Conservation (phyloP, 2,797 vertebrate species). For the Otus scops region DNA sequence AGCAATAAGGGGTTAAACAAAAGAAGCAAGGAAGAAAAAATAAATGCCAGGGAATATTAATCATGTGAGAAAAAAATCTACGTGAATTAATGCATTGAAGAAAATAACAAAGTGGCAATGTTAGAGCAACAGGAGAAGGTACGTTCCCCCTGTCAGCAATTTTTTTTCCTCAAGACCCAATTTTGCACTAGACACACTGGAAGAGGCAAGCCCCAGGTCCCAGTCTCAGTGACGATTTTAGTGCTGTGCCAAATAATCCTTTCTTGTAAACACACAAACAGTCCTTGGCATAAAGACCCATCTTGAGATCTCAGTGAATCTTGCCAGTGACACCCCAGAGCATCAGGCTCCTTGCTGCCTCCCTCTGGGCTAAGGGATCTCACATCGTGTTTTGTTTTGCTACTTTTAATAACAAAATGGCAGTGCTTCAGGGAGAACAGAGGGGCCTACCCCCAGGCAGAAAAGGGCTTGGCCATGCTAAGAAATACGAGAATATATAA, state of each 20-base stretch:
- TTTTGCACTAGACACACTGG: conserved; percentile 10
- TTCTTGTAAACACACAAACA: conserved; percentile 68
- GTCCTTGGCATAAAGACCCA: conserved; percentile 43
- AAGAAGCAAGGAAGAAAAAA: background rate
- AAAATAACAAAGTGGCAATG: background rate
- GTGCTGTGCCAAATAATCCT: conserved; percentile 29
- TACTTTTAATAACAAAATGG: background rate
- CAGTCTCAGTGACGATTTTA: background rate
- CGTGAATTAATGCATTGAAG: background rate
- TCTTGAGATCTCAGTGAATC: background rate
- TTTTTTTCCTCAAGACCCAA: background rate
- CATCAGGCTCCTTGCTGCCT: conserved; percentile 17
- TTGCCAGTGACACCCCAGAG: background rate
- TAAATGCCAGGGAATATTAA: background rate
- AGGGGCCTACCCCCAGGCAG: background rate
- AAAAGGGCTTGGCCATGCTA: background rate
- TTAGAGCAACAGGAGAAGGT: background rate
- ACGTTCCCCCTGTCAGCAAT: background rate
- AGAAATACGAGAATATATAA: background rate
- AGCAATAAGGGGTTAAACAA: background rate
- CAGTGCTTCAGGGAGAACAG: background rate
- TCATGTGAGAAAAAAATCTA: conserved; percentile 2
- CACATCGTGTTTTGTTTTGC: background rate
- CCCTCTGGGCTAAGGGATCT: background rate
- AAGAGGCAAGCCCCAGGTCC: conserved; percentile 21